Evolutionary conservation across 2,888 invertebrate genomes (phyloP).

Genomic region (Tanaodytes sp.): DNA sequence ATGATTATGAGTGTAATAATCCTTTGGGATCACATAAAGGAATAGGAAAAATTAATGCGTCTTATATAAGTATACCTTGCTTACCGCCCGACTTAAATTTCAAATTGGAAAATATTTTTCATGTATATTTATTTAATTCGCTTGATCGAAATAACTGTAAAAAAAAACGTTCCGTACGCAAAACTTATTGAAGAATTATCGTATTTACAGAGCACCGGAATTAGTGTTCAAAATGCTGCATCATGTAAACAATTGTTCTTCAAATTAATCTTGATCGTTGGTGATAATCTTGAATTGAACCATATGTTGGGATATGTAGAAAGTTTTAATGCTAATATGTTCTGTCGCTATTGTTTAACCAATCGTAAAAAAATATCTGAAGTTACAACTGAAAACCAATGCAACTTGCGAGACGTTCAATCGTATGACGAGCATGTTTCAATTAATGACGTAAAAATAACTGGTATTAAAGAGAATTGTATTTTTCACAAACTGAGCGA

Average conservation of each 20-base stretch:
- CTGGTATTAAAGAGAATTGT: neutral
- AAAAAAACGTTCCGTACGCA: too few relatives aligned
- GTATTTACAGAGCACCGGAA: slow-evolving; percentile 1
- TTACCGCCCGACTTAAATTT: slow-evolving; percentile 30
- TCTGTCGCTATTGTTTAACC: slow-evolving; percentile 1
- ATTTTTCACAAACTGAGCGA: neutral
- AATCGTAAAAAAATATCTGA: neutral
- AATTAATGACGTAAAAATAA: neutral
- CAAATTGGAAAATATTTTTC: slow-evolving; percentile 31
- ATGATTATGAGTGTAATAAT: slow-evolving; percentile 1
- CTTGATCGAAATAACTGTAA: neutral
- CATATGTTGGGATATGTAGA: neutral
- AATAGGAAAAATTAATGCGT: neutral
- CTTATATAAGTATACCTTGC: slow-evolving; percentile 4
- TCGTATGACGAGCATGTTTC: neutral
- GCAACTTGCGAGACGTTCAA: neutral
- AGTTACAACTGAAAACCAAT: neutral
- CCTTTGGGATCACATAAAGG: neutral
- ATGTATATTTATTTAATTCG: slow-evolving; percentile 2
- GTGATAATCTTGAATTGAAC: slow-evolving; percentile 8
- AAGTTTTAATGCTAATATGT: slow-evolving; percentile 7
- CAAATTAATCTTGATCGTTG: neutral
- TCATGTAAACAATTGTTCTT: slow-evolving; percentile 1
- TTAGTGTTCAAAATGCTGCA: neutral
- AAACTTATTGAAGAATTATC: slow-evolving; percentile 12